Evolutionary conservation across 2,888 invertebrate genomes (phyloP), one percentile per base, ranked within the genome.

Genomic region (Oligia strigilis): DNA sequence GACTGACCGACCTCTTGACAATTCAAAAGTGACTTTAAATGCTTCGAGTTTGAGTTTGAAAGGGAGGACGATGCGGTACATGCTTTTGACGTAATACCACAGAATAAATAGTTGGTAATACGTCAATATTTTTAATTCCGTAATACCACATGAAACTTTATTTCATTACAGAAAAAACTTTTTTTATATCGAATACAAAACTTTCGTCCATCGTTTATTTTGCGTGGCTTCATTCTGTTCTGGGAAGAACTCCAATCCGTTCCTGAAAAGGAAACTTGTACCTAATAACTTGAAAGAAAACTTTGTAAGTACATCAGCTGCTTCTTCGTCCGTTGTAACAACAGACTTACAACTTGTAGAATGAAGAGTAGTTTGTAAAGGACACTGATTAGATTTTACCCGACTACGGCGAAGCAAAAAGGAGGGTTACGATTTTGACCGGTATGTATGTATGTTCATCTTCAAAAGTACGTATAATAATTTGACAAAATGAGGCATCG

Each of bases 201-300:
- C 46, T 69, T 80, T 17, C 5, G 14, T 60, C 36, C 55, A 43
- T 43, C 74, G 40, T 75, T 76, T 76, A 62, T 73, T 75, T 66
- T 43, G 72, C n/a, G 29, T 62, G 64, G 40, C 52, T 86, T 78
- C 52, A 43, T 78, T 71, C 73, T 73, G 49, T 78, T 71, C 73
- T 73, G 49, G 46, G 40, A 43, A 65, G 23, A 58, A 62, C 23
- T 69, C 36, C 36, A 78, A 66, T 66, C 65, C 62, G 52, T 64
- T 86, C 23, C 13, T 75, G 9, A 66, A 77, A 82, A 78, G 75
- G 73, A 78, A 84, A 84, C 78, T 78, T 84, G 36, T 73, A 13
- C 46, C 13, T 46, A 70, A 86, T 78, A 78, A 75, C 83, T 84
- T 73, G 62, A 60, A 69, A 58, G 36, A 60, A 52, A 85, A 72